Percentiles rank a stretch among this genome's conserved stretches.
phyloP scores from a whole-genome alignment of 2,113 vertebrate species.

The Leucosticte australis region DNA sequence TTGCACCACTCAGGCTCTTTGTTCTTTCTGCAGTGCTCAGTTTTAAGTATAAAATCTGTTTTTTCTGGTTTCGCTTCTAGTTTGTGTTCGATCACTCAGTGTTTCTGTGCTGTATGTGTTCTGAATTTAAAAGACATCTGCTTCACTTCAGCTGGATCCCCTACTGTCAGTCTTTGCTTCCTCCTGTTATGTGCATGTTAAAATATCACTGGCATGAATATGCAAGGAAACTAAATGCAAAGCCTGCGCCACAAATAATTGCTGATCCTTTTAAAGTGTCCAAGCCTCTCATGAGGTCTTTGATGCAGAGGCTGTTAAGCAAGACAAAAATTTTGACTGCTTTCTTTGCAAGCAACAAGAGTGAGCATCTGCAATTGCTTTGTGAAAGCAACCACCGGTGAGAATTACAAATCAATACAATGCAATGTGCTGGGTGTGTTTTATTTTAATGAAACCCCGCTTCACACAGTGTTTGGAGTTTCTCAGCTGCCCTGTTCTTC shows the following conservation, averaged over 20 bases:
- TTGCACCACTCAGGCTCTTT: neutral
- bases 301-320: conserved; percentile 36
- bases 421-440: neutral
- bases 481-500: neutral
- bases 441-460: conserved; percentile 17
- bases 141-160: conserved; percentile 52
- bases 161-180: conserved; percentile 35
- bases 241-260: conserved; percentile 42
- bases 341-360: neutral
- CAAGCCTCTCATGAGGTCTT: conserved; percentile 10
- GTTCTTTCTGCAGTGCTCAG: neutral
- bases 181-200: neutral
- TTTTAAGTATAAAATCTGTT: neutral
- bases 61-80: conserved; percentile 2
- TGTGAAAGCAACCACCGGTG: conserved; percentile 1
- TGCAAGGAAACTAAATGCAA: conserved; percentile 32
- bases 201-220: conserved; percentile 53
- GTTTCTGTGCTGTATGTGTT: conserved; percentile 43
- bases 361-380: conserved; percentile 47
- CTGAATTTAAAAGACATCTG: conserved; percentile 62
- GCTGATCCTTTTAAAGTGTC: conserved; percentile 45
- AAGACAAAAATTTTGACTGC: conserved; percentile 1
- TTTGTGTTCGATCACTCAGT: conserved; percentile 31
- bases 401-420: conserved; percentile 48
- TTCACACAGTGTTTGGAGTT: neutral